A percentile compares a stretch with the other conserved stretches of the same genome.
Conservation (phyloP, 2,797 vertebrate genomes). For the Semaprochilodus insignis region DNA sequence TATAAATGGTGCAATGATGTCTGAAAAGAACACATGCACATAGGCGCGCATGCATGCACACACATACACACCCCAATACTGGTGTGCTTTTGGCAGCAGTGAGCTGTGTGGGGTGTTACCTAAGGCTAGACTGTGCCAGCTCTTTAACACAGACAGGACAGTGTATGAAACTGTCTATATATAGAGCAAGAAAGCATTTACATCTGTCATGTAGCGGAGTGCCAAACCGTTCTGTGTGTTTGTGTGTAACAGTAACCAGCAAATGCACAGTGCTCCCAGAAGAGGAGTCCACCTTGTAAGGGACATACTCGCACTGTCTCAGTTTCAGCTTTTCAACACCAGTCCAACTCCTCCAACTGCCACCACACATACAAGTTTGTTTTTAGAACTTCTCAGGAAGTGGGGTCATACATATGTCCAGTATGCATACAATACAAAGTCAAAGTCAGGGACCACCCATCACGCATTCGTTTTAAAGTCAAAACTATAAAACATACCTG, state of each 20-base stretch:
- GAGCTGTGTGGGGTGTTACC: conserved; percentile 46
- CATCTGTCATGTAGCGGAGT: conserved; percentile 53
- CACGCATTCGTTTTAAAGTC: too few relatives aligned
- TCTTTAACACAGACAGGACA: conserved; percentile 51
- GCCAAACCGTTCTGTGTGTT: conserved; percentile 39
- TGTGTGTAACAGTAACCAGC: conserved; percentile 20
- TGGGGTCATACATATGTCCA: too few relatives aligned
- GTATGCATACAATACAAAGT: too few relatives aligned
- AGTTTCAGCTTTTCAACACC: neutral
- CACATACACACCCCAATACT: neutral
- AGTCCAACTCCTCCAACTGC: neutral
- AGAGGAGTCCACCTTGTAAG: conserved; percentile 6
- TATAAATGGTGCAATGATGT: neutral
- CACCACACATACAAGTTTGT: neutral
- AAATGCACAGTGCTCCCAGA: conserved; percentile 12
- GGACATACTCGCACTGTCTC: neutral
- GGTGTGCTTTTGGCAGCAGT: conserved; percentile 39
- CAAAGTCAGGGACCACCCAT: too few relatives aligned
- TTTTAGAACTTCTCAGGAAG: neutral
- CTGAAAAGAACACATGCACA: neutral
- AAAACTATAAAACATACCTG: too few relatives aligned
- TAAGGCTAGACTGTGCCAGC: conserved; percentile 52
- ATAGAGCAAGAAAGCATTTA: conserved; percentile 52
- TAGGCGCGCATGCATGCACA: neutral
- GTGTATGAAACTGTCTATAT: conserved; percentile 57